Evolutionary conservation across 2,888 invertebrate species (phyloP), one percentile per base, ranked within the genome.

Genomic region (Pachycephus smyrnensis): DNA sequence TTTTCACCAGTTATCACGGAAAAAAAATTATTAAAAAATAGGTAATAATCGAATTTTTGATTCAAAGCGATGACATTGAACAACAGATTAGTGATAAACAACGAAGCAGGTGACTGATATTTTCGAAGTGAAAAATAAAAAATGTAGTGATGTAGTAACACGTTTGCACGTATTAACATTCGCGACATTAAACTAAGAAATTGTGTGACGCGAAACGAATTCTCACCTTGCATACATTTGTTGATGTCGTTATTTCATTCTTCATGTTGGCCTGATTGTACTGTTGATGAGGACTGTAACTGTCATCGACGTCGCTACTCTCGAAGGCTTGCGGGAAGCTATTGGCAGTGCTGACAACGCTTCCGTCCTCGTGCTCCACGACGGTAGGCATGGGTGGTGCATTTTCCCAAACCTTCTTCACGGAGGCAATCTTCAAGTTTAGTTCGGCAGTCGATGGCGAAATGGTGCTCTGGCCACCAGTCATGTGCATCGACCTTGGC

Each of bases 361-460:
- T 92, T 86, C 92, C 86, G 89, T 94, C 92, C 74, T 92, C 91
- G 84, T 93, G 93, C 87, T 95, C 95, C 32, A 94, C 94, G 31
- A 94, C 95, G 0, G 95, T 94, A 30, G 95, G 94, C 95, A 95
- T 95, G 6, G 93, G 92, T 15, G 93, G 92, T 2, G 92, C 92
- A 82, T 91, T 94, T 88, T 97, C 97, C 97, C 97, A 97, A 30
- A 94, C 94, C 86, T 96, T 97, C 92, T 98, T 98, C 73, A 98
- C 98, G 82, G 97, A 97, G 68, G 97, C 97, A 86, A 98, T 98
- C 93, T 98, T 98, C 92, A 97, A 94, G 92, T 97, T 97, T 84
- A 98, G 94, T 92, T 98, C 98, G 69, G 97, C 97, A 69, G 97
- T 96, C 82, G 96, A 95, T 31, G 95, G 95, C 15, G 96, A 96